Evolutionary conservation across 2,797 vertebrate species (phyloP).

Genomic region (Catostomus latipinnis): DNA sequence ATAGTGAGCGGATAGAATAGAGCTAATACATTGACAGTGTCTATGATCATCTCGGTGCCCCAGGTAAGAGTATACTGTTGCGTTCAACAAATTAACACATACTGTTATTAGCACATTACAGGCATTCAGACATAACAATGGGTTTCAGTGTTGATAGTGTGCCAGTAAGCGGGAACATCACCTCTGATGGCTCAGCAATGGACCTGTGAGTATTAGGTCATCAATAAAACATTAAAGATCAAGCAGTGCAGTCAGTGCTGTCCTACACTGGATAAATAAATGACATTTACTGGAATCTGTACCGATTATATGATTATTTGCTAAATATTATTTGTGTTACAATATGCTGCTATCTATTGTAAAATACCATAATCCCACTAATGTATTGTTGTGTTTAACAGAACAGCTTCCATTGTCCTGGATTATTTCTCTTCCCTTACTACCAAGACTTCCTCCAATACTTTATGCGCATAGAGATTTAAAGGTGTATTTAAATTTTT

Average conservation of each 20-base stretch:
- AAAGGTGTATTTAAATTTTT: no score
- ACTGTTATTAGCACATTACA: conserved; percentile 17
- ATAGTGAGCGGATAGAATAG: neutral
- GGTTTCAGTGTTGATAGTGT: conserved; percentile 13
- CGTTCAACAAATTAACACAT: conserved; percentile 26
- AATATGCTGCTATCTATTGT: neutral
- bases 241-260: neutral
- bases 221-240: conserved; percentile 38
- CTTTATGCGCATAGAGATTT: neutral
- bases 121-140: conserved; percentile 21
- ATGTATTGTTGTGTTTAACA: neutral
- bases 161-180: conserved; percentile 30
- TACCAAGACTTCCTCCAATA: conserved; percentile 5
- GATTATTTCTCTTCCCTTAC: conserved; percentile 18
- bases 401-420: conserved; percentile 16
- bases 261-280: neutral
- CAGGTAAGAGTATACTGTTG: conserved; percentile 11
- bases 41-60: neutral
- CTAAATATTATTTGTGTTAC: conserved; percentile 2
- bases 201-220: conserved; percentile 21
- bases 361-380: neutral
- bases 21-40: neutral
- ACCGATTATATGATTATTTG: no score
- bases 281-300: neutral
- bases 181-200: conserved; percentile 38